A percentile compares a stretch with the other conserved stretches of the same genome.
These are phyloP conservation scores for Diceros bicornis DNA, from an alignment of 2,797 vertebrate genomes.

Conservation along the genomic window DNA sequence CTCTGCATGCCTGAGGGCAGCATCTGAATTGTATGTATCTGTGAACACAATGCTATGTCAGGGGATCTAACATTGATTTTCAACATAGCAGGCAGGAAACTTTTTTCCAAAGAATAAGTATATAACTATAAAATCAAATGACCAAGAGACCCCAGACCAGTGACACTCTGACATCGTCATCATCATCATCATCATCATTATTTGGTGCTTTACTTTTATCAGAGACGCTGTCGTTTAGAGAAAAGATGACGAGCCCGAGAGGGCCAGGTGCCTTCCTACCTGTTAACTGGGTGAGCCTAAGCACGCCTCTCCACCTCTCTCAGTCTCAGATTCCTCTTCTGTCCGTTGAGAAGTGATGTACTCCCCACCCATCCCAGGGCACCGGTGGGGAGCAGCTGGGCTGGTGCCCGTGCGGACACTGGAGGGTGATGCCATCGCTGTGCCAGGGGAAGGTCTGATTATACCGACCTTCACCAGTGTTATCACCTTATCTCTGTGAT, in stretches of 20 bases:
- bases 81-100: background rate
- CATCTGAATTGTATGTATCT: background rate
- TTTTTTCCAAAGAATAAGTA: background rate
- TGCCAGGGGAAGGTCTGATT: background rate
- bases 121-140: background rate
- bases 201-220: background rate
- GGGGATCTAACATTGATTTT: background rate
- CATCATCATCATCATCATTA: fast-evolving
- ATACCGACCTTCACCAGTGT: fast-evolving
- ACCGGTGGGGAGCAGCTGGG: fast-evolving
- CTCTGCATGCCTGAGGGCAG: background rate
- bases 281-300: fast-evolving
- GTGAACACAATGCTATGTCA: background rate
- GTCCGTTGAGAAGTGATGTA: fast-evolving
- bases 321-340: background rate
- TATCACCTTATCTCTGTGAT: background rate
- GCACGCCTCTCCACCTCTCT: background rate
- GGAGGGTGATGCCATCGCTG: fast-evolving
- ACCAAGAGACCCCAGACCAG: background rate
- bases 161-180: too few relatives aligned
- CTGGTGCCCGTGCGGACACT: fast-evolving
- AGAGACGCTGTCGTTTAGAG: background rate
- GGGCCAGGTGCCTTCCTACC: background rate
- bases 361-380: fast-evolving
- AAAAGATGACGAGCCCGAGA: background rate